These are phyloP conservation scores for Apantesis nais DNA, from an alignment of 2,888 invertebrate genomes.

Conservation along the genomic window DNA sequence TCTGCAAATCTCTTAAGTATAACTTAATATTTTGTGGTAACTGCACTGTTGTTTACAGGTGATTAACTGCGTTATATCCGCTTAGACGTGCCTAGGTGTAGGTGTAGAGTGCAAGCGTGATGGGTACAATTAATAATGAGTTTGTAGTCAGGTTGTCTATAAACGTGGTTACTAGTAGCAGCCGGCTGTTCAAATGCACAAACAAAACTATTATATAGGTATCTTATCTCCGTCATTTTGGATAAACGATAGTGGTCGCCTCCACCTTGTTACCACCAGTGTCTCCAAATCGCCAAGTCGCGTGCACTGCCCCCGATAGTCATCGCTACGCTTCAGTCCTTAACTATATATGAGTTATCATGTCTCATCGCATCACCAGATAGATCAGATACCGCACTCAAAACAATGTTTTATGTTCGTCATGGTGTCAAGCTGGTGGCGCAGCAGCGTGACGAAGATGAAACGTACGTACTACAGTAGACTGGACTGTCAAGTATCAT, in stretches of 20 bases:
- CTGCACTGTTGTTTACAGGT: background rate
- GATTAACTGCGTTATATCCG: background rate
- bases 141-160: background rate
- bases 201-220: background rate
- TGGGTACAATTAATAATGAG: background rate
- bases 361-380: background rate
- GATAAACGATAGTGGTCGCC: background rate
- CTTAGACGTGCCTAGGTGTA: background rate
- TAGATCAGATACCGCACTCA: background rate
- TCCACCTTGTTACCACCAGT: background rate
- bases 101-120: background rate
- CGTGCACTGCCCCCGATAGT: conserved; percentile 8
- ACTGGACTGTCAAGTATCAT: background rate
- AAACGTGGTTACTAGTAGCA: background rate
- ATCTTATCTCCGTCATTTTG: background rate
- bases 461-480: background rate
- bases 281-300: conserved; percentile 7
- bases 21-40: background rate
- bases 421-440: too few species aligned
- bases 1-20: background rate
- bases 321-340: background rate
- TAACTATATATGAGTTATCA: background rate
- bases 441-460: too few species aligned
- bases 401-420: background rate
- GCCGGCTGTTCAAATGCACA: background rate